A percentile compares a stretch with the other conserved stretches of the same genome.
Evolutionary conservation across 2,888 invertebrate species (phyloP).

Genomic region (Cerastoderma edule): DNA sequence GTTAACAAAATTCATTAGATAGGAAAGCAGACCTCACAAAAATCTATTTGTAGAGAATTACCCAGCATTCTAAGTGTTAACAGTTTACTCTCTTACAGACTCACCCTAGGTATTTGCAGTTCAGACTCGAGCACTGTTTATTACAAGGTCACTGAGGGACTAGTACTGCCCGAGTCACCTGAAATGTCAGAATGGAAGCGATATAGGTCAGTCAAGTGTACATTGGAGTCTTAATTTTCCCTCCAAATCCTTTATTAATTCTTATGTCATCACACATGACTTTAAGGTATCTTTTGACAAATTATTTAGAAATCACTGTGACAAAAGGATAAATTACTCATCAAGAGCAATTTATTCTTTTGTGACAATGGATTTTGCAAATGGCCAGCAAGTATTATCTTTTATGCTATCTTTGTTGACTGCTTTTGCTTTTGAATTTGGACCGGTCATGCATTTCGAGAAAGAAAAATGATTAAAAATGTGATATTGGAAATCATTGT

Average conservation of each 20-base stretch:
- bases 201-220: constrained; percentile 31
- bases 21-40: too few relatives aligned
- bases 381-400: too few relatives aligned
- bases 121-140: constrained; percentile 69
- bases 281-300: not conserved
- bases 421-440: not conserved
- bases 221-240: not conserved
- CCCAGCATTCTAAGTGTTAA: too few relatives aligned
- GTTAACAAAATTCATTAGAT: too few relatives aligned
- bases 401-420: too few relatives aligned
- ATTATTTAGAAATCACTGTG: not conserved
- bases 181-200: constrained; percentile 65
- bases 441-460: not conserved
- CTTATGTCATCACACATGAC: not conserved
- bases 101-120: constrained; percentile 69
- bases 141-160: constrained; percentile 68
- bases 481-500: too few relatives aligned
- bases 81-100: constrained; percentile 66
- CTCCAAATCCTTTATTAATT: not conserved
- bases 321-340: constrained; percentile 7
- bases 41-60: too few relatives aligned
- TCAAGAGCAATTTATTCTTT: constrained; percentile 5
- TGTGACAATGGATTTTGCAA: not conserved
- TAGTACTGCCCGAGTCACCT: constrained; percentile 68
- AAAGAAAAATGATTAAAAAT: too few relatives aligned